Percentiles rank a stretch among this genome's conserved stretches.
phyloP scores from a whole-genome alignment of 2,797 vertebrate species.

The Aulostomus chinensis region DNA sequence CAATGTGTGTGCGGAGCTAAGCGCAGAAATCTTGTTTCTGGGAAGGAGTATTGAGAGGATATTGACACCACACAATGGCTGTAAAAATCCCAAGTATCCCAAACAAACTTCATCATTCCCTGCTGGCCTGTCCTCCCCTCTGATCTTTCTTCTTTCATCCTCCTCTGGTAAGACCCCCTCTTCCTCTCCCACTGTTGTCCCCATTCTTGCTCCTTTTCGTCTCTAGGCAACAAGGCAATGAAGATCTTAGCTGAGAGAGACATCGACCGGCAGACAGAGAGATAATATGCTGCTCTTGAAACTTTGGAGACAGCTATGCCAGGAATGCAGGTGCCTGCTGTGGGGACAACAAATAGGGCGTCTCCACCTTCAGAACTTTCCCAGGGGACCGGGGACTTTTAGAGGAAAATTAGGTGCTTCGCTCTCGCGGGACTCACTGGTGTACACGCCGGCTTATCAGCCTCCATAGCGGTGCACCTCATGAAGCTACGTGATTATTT shows the following conservation, averaged over 20 bases:
- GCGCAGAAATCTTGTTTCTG: constrained; percentile 8
- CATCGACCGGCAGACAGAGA: constrained; percentile 42
- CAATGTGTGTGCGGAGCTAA: too few relatives aligned
- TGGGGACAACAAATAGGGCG: constrained; percentile 72
- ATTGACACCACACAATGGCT: constrained; percentile 47
- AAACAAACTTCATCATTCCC: constrained; percentile 68
- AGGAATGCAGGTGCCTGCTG: constrained; percentile 78
- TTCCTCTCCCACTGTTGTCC: constrained; percentile 49
- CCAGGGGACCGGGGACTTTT: constrained; percentile 3
- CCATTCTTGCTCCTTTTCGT: constrained; percentile 65
- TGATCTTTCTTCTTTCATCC: constrained; percentile 65
- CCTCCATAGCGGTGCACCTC: too few relatives aligned
- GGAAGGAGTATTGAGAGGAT: constrained; percentile 31
- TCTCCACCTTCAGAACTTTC: constrained; percentile 6
- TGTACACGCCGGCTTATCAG: neutral
- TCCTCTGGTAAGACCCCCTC: constrained; percentile 45
- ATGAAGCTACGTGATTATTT: too few relatives aligned
- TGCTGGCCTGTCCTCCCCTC: constrained; percentile 54
- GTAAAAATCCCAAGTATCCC: constrained; percentile 64
- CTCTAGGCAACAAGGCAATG: constrained; percentile 72
- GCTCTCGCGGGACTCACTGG: neutral
- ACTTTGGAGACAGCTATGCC: constrained; percentile 72
- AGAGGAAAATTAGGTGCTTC: neutral
- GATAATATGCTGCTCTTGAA: constrained; percentile 62
- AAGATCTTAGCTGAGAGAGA: constrained; percentile 49